These are phyloP conservation scores for Gari tellinella DNA, from an alignment of 2,888 invertebrate genomes.

Conservation along the genomic window DNA sequence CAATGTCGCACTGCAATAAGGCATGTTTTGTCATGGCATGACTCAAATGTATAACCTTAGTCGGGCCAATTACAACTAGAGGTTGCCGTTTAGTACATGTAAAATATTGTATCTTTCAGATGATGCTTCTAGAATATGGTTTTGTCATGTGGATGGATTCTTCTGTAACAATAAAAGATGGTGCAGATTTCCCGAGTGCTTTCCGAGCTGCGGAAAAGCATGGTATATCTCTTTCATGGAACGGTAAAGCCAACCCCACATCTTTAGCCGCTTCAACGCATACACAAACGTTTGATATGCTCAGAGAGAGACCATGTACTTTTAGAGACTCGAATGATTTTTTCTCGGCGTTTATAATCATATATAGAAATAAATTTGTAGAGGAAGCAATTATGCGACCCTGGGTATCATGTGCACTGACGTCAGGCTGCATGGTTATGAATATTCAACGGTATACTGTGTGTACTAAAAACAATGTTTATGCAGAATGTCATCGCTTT, in stretches of 20 bases:
- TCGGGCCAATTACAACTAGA: too few species aligned
- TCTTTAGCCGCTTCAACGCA: conserved; percentile 46
- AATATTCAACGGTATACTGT: conserved; percentile 5
- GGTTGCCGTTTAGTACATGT: too few species aligned
- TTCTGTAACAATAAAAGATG: conserved; percentile 38
- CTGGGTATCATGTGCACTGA: conserved; percentile 56
- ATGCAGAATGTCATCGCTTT: conserved; percentile 54
- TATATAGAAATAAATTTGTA: conserved; percentile 47
- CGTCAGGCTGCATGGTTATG: conserved; percentile 53
- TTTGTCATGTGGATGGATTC: conserved; percentile 63
- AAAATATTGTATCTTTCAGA: too few species aligned
- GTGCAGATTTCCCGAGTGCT: conserved; percentile 25
- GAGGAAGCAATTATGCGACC: conserved; percentile 48
- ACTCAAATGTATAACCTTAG: too few species aligned
- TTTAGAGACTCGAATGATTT: conserved; percentile 48
- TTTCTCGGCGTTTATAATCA: conserved; percentile 48
- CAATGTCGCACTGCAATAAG: too few species aligned
- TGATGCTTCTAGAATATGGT: conserved; percentile 33
- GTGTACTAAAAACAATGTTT: conserved; percentile 20
- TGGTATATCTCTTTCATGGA: conserved; percentile 22
- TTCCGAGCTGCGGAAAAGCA: conserved; percentile 30
- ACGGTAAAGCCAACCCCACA: conserved; percentile 32
- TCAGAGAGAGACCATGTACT: conserved; percentile 42
- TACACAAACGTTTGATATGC: conserved; percentile 34
- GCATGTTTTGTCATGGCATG: too few species aligned